A percentile compares a stretch with the other conserved stretches of the same genome.
Conservation (phyloP, 2,797 vertebrate species). For the Pangasius mekongensis region DNA sequence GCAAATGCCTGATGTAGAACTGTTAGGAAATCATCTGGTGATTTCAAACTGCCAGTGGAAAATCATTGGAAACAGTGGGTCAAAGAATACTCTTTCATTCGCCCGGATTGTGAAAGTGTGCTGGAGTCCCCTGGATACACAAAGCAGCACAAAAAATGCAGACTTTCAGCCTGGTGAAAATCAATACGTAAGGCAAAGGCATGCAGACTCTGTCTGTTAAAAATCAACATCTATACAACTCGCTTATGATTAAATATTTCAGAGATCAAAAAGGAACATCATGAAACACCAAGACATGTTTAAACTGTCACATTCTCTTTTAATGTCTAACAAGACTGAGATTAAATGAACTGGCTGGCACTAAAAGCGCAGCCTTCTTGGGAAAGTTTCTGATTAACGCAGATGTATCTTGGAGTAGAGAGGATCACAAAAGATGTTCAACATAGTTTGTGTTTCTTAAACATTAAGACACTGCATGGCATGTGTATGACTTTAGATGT, state of each 20-base stretch:
- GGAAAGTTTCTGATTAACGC: slow-evolving; percentile 5
- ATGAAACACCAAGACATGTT: not conserved
- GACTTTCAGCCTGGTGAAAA: not conserved
- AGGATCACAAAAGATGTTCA: not conserved
- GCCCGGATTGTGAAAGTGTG: slow-evolving; percentile 39
- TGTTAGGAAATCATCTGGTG: not conserved
- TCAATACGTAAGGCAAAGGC: not conserved
- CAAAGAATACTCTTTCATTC: slow-evolving; percentile 50
- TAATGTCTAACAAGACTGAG: not conserved
- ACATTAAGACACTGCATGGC: not conserved
- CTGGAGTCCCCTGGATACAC: not conserved
- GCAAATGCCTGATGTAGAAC: not conserved
- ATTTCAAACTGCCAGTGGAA: not conserved
- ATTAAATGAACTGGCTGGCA: not conserved
- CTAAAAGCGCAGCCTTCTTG: not conserved
- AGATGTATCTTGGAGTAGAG: not conserved
- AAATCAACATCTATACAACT: not conserved
- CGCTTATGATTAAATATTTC: not conserved
- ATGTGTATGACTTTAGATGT: not conserved
- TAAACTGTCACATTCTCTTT: not conserved
- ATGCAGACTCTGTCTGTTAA: not conserved
- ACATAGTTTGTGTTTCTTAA: not conserved
- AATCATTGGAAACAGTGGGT: slow-evolving; percentile 39
- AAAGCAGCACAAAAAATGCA: slow-evolving; percentile 4
- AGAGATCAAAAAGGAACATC: not conserved